Evolutionary conservation across 2,113 vertebrate genomes (phyloP).

Genomic region (Conger conger): DNA sequence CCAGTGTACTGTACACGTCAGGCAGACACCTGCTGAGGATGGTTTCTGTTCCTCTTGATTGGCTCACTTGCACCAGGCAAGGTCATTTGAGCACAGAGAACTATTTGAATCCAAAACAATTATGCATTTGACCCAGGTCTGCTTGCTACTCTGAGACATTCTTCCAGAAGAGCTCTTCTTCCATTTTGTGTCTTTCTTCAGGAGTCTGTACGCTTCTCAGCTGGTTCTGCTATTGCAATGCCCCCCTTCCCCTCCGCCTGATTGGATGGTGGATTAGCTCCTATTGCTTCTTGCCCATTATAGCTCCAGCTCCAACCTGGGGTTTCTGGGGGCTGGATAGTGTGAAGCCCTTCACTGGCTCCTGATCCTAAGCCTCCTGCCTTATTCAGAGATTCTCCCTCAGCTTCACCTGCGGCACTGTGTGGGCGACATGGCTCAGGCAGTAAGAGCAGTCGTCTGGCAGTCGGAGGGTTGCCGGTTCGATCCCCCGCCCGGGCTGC

Average conservation of each 20-base stretch:
- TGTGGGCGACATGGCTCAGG: no score
- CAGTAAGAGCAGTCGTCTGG: no score
- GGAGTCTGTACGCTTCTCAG: neutral
- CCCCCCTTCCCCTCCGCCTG: neutral
- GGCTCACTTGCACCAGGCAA: no score
- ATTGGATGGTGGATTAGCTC: neutral
- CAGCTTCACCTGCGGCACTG: no score
- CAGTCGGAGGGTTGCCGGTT: no score
- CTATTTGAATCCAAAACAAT: no score
- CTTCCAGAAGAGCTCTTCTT: neutral
- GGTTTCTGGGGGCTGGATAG: neutral
- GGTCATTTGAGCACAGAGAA: no score
- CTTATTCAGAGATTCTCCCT: neutral
- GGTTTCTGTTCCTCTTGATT: no score
- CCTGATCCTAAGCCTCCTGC: neutral
- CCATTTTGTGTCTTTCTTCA: neutral
- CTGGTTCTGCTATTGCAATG: neutral
- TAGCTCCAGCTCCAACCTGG: neutral
- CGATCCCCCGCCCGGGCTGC: no score
- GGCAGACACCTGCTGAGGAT: neutral
- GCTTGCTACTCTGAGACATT: no score
- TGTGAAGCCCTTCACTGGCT: neutral
- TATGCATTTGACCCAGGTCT: no score
- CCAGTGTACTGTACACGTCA: neutral
- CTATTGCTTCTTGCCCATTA: neutral